Base-by-base conservation (phyloP, 2,797 vertebrate species). In the Trachurus trachurus region DNA sequence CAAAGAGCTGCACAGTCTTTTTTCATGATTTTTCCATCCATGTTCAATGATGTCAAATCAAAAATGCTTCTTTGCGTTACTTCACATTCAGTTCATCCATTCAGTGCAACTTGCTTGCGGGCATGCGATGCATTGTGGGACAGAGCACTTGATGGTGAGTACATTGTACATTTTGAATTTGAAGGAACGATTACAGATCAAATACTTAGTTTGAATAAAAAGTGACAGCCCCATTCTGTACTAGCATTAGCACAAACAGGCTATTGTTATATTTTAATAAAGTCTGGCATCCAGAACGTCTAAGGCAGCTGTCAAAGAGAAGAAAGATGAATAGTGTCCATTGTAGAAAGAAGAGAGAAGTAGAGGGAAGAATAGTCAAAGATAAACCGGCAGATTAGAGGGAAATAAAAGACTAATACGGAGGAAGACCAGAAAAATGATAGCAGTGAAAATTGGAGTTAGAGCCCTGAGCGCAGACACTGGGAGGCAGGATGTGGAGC, bases 341-440 rank as follows among this genome's bases (percentile, higher is more conserved):
- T 31, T 77, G 52, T 63, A 47, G 52, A 66, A 72, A 62, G 29
- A 40, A 31, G 50, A 2, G 16, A 76, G 19, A 67, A 61, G 29
- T 45, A 22, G 58, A 66, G 57, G 61, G 22, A 52, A 59, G 71
- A 68, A 29, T 6, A 74, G 70, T 80, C 62, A 34, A 69, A 71
- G 80, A 58, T 66, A 87, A 79, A 66, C 50, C 70, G 69, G 50
- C 21, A 37, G 83, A 79, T 78, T 78, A 81, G 50, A 62, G 66
- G 45, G 31, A 53, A 63, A 57, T 64, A 76, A 77, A 74, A 75
- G 64, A 76, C 0, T 6, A 74, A 58, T 50, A 76, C 59, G 80
- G 73, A 74, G 78, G 59, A 81, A 79, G 78, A 84, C 61, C 69
- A 72, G 89, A 87, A 71, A 81, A 90, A 76, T 11, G 68, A 86